Percentiles rank a stretch among this genome's conserved stretches.
Conservation (phyloP, 2,113 vertebrate genomes). For the Mustelus asterias region DNA sequence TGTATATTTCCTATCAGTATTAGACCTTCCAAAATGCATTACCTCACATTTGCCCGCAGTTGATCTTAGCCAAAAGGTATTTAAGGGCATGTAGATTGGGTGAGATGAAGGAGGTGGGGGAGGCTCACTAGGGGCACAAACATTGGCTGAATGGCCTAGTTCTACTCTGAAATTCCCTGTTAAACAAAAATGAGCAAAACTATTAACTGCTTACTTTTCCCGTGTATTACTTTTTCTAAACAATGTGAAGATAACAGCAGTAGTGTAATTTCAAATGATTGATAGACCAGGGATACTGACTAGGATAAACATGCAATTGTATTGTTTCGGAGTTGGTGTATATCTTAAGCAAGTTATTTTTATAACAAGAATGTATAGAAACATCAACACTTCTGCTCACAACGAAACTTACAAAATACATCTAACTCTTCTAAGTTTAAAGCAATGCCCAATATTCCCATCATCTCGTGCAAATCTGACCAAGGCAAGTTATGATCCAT, state of each 20-base stretch:
- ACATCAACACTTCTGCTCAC: not conserved
- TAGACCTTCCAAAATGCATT: no score
- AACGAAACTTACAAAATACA: not conserved
- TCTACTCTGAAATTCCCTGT: no score
- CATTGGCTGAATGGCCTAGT: no score
- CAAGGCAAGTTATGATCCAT: not conserved
- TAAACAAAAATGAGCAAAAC: no score
- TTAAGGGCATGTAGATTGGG: no score
- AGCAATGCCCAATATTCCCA: not conserved
- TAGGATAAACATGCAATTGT: not conserved
- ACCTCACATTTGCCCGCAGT: no score
- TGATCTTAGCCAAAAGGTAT: no score
- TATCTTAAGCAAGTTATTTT: not conserved
- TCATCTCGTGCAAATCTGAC: not conserved
- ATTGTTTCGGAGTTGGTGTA: not conserved
- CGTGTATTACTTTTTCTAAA: not conserved
- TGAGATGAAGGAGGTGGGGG: no score
- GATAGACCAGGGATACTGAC: not conserved
- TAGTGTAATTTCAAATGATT: not conserved
- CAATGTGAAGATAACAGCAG: not conserved
- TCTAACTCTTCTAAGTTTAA: not conserved
- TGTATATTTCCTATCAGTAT: no score
- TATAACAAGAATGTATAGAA: not conserved
- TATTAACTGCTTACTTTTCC: no score
- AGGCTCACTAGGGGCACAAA: no score